Evolutionary conservation across 2,113 vertebrate genomes (phyloP), one percentile per base, ranked within the genome.

Genomic region (Coreoperca whiteheadi): DNA sequence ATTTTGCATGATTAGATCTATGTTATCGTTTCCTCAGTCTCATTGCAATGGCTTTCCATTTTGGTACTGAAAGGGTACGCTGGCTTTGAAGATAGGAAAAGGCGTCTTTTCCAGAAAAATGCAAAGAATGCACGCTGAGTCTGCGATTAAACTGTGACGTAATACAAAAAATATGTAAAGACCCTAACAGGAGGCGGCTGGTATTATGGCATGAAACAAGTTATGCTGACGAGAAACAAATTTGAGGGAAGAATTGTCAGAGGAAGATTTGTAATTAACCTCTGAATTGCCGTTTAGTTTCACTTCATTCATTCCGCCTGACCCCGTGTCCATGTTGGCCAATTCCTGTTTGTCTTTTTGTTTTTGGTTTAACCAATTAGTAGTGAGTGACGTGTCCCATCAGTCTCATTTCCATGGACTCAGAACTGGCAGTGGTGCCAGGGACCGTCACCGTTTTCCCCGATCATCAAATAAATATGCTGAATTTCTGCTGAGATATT

Each of bases 61-160:
- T 34, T 60, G 37, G 56, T 34, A 69, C 77, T 32, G 12, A 77
- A 83, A 43, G 32, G 34, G 16, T 2, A 15, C 11, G 50, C 61
- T 39, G 48, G 23, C 39, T 51, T 76, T 74, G 72, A 37, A 41
- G 54, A 69, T 73, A 30, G 74, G 70, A 61, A 41, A 41, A 28
- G 18, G 57, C 43, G 23, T 25, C 68, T 70, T 65, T 60, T 54
- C 32, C 28, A 18, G 21, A 79, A 67, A 79, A 77, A 83, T 81
- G 81, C 48, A 74, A 48, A 64, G 64, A 84, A 88, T 78, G 76
- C 50, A 34, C 15, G 46, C 53, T 59, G 32, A 75, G 23, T 15
- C 46, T 68, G 71, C 77, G 59, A 81, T 79, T 63, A 57, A 71
- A 81, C 53, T 34, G 34, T 25, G 51, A 82, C 48, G 53, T 30